Evolutionary conservation across 2,113 vertebrate genomes (phyloP), one percentile per base, ranked within the genome.

Genomic region (Ramphastos sulfuratus): DNA sequence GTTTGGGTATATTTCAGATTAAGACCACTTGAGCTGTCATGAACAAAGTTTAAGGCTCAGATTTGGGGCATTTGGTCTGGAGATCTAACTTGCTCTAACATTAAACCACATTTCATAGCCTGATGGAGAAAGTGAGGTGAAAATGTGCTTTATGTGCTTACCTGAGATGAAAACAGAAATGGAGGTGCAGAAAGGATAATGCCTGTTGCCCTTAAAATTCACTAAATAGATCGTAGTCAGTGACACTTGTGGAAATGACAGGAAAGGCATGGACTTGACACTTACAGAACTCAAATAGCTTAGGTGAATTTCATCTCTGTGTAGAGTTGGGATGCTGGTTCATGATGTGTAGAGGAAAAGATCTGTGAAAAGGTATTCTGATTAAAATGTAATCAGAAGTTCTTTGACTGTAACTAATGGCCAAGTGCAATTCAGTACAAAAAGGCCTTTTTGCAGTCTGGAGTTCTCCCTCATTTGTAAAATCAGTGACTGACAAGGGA

Each of bases 361-460:
- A 73, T 96, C 94, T 95, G 93, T 97, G 97, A 94, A 97, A 96
- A 95, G 66, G 95, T 97, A 96, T 97, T 98, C 95, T 95, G 94
- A 97, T 98, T 98, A 97, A 78, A 91, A 97, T 96, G 93, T 95
- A 97, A 98, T 97, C 97, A 96, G 92, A 85, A 94, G 94, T 96
- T 96, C 95, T 97, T 98, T 97, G 97, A 97, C 96, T 97, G 95
- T 97, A 96, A 96, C 95, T 97, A 93, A 94, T 93, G 92, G 94
- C 94, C 94, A 97, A 97, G 96, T 97, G 95, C 96, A 97, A 97
- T 96, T 89, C 69, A 71, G 71, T 35, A 97, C 97, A 98, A 98
- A 98, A 97, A 96, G 95, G 95, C 91, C 96, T 96, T 98, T 98
- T 97, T 97, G 95, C 96, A 85, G 93, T 55, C 89, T 80, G 96